These are phyloP conservation scores for Chlorocebus sabaeus DNA, from an alignment of 2,113 vertebrate species.

Conservation along the genomic window DNA sequence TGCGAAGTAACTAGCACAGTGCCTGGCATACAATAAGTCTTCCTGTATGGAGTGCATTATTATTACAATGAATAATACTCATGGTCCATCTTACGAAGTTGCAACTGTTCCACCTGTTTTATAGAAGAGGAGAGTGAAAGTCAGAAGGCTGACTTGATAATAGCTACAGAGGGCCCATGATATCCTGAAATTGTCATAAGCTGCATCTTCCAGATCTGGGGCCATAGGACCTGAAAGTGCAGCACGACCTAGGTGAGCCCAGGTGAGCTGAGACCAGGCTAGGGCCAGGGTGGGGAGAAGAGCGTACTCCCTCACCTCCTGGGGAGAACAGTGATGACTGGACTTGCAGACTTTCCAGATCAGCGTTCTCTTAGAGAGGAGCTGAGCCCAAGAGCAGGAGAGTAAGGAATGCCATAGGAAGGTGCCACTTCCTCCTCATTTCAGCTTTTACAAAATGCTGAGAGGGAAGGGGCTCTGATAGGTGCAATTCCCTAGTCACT, in stretches of 20 bases:
- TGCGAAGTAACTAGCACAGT: not conserved
- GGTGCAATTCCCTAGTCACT: not conserved
- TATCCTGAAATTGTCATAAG: not conserved
- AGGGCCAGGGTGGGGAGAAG: not conserved
- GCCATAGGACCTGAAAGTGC: not conserved
- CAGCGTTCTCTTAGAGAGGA: not conserved
- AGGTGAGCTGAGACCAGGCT: not conserved
- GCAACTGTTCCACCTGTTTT: not conserved
- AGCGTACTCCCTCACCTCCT: too few relatives aligned
- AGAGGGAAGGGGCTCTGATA: not conserved
- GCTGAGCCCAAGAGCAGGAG: not conserved
- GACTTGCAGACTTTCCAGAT: not conserved
- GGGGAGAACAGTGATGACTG: rapidly evolving
- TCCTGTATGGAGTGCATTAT: not conserved
- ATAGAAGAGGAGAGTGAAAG: not conserved
- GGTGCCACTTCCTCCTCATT: not conserved
- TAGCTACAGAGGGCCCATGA: not conserved
- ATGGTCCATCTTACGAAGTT: not conserved
- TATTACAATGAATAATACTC: not conserved
- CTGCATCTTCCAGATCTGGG: not conserved
- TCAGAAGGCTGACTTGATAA: not conserved
- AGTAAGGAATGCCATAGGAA: not conserved
- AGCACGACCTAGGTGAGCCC: not conserved
- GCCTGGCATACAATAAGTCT: not conserved
- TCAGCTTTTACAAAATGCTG: not conserved